These are phyloP conservation scores for Temnothorax rugatulus DNA, from an alignment of 2,888 invertebrate species.

Conservation along the genomic window DNA sequence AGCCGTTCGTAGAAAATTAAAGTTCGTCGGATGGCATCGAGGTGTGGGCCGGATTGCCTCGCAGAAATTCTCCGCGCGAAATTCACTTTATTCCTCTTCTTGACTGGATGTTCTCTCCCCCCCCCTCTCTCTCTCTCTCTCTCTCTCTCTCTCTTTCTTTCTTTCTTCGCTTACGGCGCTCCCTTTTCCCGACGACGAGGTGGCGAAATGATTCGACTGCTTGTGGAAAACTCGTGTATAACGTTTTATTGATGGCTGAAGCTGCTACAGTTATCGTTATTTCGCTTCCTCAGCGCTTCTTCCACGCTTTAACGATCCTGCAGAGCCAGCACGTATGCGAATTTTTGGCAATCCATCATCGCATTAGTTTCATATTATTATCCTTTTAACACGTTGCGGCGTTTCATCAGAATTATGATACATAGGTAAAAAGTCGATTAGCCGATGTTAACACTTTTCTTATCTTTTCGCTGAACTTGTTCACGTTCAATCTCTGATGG, in stretches of 20 bases:
- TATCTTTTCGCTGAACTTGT: neutral
- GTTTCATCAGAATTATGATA: slow-evolving; percentile 14
- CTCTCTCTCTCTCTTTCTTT: neutral
- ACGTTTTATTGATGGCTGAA: slow-evolving; percentile 71
- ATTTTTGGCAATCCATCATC: slow-evolving; percentile 74
- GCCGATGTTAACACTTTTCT: slow-evolving; percentile 15
- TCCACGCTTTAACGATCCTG: slow-evolving; percentile 62
- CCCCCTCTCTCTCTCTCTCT: neutral
- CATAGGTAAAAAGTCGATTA: slow-evolving; percentile 11
- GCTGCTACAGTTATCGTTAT: slow-evolving; percentile 58
- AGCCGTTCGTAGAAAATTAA: slow-evolving; percentile 59
- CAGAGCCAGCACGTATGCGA: slow-evolving; percentile 57
- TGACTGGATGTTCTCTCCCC: neutral
- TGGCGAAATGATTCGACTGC: slow-evolving; percentile 62
- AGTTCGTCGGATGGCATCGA: slow-evolving; percentile 24
- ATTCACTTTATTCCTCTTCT: slow-evolving; percentile 23
- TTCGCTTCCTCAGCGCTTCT: slow-evolving; percentile 53
- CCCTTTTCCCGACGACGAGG: neutral
- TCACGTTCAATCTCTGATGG: neutral
- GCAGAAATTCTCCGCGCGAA: slow-evolving; percentile 52
- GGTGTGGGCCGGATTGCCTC: slow-evolving; percentile 31
- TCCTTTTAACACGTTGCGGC: slow-evolving; percentile 3
- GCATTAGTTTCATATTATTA: slow-evolving; percentile 48
- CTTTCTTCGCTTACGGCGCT: neutral
- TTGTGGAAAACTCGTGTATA: slow-evolving; percentile 63